A percentile compares a stretch with the other conserved stretches of the same genome.
Evolutionary conservation across 2,113 vertebrate genomes (phyloP).

Genomic region (Aspidoscelis tigris): DNA sequence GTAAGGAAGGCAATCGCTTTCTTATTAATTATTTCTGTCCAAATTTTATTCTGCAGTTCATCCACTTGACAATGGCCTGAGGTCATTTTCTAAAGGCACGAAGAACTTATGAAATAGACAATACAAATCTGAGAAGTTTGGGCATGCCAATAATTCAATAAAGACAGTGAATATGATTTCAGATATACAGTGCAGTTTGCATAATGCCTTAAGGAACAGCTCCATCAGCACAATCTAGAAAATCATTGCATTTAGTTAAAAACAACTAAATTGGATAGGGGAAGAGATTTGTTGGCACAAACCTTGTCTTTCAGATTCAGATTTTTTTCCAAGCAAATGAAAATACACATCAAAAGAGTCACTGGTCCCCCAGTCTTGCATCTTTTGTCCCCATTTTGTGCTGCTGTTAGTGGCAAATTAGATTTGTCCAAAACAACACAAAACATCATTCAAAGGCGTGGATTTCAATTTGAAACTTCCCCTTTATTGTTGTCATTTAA

Average conservation of each 20-base stretch:
- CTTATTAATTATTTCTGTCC: slow-evolving; percentile 19
- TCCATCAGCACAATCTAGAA: slow-evolving; percentile 70
- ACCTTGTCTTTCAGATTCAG: slow-evolving; percentile 56
- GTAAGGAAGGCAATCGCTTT: slow-evolving; percentile 8
- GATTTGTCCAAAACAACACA: too few species aligned
- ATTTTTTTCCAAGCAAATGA: slow-evolving; percentile 49
- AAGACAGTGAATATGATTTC: slow-evolving; percentile 66
- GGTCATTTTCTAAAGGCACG: slow-evolving; percentile 40
- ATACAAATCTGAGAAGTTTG: slow-evolving; percentile 66
- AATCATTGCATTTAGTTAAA: slow-evolving; percentile 69
- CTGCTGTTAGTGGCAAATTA: too few species aligned
- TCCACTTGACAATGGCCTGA: slow-evolving; percentile 7
- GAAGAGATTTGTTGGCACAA: slow-evolving; percentile 62
- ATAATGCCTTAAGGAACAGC: slow-evolving; percentile 65
- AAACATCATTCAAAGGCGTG: too few species aligned
- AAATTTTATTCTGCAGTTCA: too few species aligned
- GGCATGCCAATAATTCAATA: slow-evolving; percentile 67
- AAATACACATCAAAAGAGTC: slow-evolving; percentile 41
- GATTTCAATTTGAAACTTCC: too few species aligned
- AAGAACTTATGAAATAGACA: slow-evolving; percentile 59
- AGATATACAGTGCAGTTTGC: slow-evolving; percentile 63
- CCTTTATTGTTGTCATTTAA: too few species aligned
- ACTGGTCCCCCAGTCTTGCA: slow-evolving; percentile 34
- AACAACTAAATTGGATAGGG: slow-evolving; percentile 60
- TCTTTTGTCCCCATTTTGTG: background rate